These are phyloP conservation scores for Hypolimnas misippus DNA, from an alignment of 2,888 invertebrate species.

Conservation along the genomic window DNA sequence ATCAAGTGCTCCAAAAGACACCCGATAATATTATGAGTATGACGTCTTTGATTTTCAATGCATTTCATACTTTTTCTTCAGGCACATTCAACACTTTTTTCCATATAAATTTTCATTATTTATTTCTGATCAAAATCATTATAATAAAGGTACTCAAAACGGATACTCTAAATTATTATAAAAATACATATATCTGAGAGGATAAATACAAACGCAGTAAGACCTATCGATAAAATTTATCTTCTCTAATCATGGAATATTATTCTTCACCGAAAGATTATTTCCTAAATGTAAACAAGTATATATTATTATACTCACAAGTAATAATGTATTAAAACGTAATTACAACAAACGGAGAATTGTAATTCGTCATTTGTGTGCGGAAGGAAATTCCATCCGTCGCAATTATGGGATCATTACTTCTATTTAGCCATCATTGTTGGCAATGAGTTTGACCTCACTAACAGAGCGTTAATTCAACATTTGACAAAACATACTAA, in stretches of 20 bases:
- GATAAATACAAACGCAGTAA: too few species aligned
- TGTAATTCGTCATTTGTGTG: conserved; percentile 35
- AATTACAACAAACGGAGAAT: conserved; percentile 19
- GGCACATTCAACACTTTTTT: not conserved
- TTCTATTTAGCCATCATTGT: conserved; percentile 59
- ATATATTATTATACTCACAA: too few species aligned
- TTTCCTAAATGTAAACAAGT: too few species aligned
- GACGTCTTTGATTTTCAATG: not conserved
- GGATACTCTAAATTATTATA: too few species aligned
- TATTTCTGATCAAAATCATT: too few species aligned
- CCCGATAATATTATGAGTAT: not conserved
- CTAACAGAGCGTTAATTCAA: conserved; percentile 51
- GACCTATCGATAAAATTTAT: too few species aligned
- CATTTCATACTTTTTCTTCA: not conserved
- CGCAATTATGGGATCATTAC: conserved; percentile 55
- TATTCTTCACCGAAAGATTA: too few species aligned
- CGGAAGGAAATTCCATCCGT: conserved; percentile 49
- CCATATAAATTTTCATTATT: not conserved
- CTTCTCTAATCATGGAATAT: too few species aligned
- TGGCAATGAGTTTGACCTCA: conserved; percentile 58
- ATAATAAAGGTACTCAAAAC: too few species aligned
- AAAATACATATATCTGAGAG: too few species aligned
- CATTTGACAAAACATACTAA: conserved; percentile 29
- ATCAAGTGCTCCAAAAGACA: conserved; percentile 17
- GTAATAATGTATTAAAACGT: too few species aligned